These are phyloP conservation scores for Dasypus novemcinctus DNA, from an alignment of 2,113 vertebrate species.

Conservation along the genomic window DNA sequence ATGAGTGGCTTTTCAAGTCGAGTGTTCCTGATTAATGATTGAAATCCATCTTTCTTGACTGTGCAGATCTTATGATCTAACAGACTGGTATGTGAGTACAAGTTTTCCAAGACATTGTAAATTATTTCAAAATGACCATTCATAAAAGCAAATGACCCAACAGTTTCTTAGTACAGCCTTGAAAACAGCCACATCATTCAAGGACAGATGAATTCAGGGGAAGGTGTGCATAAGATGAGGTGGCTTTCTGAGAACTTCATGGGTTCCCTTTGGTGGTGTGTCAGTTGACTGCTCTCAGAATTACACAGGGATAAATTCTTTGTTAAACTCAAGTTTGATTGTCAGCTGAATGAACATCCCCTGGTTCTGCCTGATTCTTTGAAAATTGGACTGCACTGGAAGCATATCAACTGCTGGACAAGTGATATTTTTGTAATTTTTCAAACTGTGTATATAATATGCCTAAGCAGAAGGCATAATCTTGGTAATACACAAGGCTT, in stretches of 20 bases:
- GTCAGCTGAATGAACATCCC: neutral
- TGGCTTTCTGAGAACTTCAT: constrained; percentile 5
- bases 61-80: constrained; percentile 1
- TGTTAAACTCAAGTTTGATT: constrained; percentile 2
- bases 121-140: constrained; percentile 49
- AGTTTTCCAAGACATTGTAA: constrained; percentile 55
- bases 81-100: neutral
- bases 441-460: constrained; percentile 44
- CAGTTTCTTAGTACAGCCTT: constrained; percentile 19
- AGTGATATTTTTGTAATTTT: constrained; percentile 62
- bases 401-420: constrained; percentile 49
- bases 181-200: neutral
- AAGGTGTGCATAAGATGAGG: neutral
- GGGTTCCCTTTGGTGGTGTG: neutral
- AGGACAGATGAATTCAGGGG: neutral
- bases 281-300: neutral
- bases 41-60: constrained; percentile 43
- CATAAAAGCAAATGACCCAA: constrained; percentile 27
- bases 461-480: constrained; percentile 47
- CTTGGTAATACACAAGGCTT: constrained; percentile 1
- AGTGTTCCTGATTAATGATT: constrained; percentile 54
- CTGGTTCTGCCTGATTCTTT: neutral
- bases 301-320: neutral
- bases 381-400: neutral
- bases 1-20: constrained; percentile 5